Evolutionary conservation across 35 echinoderm and acorn worm genomes (phyloP), one percentile per base, ranked within the genome.

Genomic region (Amphiura filiformis): DNA sequence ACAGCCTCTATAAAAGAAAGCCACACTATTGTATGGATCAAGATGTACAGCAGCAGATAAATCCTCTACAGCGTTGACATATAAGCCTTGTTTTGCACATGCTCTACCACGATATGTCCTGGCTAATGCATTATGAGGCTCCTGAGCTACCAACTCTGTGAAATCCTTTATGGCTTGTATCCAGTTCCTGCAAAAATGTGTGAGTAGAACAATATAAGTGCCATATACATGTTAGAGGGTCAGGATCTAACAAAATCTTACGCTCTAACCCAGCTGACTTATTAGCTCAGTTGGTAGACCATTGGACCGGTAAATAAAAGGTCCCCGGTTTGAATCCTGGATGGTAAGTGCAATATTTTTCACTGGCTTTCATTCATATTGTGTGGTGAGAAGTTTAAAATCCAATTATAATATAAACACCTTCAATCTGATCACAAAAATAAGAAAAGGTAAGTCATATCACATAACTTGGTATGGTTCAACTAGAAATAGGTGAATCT

Each of bases 141-240:
- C 96, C 37, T 98, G 96, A 4, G 78, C 52, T 36, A 98, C 75
- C 78, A 98, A 80, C 75, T 98, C 96, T 0, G 92, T 90, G 82
- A 98, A 98, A 77, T 98, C 96, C 37, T 98, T 98, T 30, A 98
- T 98, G 32, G 96, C 93, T 75, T 93, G 93, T 78, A 94, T 94
- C 96, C 96, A 98, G 57, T 98, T 98, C 79, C 96, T 98, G 64
- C 11, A 7, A 52, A 52, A 52, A 52, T 52, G n/a, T n/a, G n/a
- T n/a, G n/a, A n/a, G n/a, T n/a, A n/a, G n/a, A n/a, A n/a, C n/a
- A n/a, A n/a, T n/a, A n/a, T n/a, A n/a, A n/a, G n/a, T n/a, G n/a
- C n/a, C n/a, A n/a, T n/a, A n/a, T n/a, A n/a, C n/a, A n/a, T n/a
- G n/a, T n/a, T n/a, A n/a, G n/a, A 0, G 44, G 64, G 37, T 33